Conservation (phyloP, 2,113 vertebrate species). For the Geococcyx californianus region DNA sequence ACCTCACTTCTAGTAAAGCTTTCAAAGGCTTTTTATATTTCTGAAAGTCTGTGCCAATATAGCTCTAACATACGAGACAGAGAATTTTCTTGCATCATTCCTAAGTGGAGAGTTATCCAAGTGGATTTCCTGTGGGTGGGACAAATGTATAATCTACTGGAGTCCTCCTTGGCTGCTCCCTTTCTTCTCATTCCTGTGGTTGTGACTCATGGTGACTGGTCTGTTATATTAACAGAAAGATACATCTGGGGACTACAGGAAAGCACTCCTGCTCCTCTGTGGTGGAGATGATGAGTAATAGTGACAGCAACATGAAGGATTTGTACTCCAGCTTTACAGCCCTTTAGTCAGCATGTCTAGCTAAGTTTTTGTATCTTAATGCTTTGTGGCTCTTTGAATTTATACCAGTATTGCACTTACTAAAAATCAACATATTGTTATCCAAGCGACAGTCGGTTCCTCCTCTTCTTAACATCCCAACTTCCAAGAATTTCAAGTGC, state of each 20-base stretch:
- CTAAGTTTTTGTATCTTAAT: background rate
- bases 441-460: background rate
- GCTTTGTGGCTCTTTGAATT: background rate
- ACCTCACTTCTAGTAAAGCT: background rate
- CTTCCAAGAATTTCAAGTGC: constrained; percentile 3
- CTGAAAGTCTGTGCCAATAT: background rate
- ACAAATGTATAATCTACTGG: background rate
- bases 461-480: background rate
- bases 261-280: constrained; percentile 88
- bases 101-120: background rate
- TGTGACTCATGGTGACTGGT: constrained; percentile 48
- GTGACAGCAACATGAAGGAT: background rate
- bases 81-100: constrained; percentile 4
- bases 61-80: background rate
- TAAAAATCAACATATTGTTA: background rate
- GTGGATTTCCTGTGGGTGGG: constrained; percentile 21
- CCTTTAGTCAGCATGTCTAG: background rate
- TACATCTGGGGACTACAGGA: constrained; percentile 91
- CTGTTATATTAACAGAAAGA: constrained; percentile 82
- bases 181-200: background rate
- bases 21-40: background rate
- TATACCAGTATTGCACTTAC: background rate
- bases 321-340: constrained; percentile 31
- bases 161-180: background rate
- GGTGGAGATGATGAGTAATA: constrained; percentile 87